A percentile compares a stretch with the other conserved stretches of the same genome.
These are phyloP conservation scores for Erinaceus europaeus DNA, from an alignment of 2,113 vertebrate species.

Conservation along the genomic window DNA sequence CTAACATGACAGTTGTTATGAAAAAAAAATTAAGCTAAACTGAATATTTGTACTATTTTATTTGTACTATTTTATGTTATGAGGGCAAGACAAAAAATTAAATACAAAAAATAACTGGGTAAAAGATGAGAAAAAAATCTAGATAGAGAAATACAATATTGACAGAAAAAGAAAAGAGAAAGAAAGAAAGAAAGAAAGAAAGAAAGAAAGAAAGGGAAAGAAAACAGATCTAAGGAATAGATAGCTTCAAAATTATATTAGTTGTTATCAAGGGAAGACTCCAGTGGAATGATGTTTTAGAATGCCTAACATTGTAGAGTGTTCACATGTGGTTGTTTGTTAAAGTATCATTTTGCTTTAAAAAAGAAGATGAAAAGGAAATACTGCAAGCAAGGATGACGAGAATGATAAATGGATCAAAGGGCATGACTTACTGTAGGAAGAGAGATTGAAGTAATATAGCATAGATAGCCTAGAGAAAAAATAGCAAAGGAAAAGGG, in stretches of 20 bases:
- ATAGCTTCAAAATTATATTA: background rate
- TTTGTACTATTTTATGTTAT: too few species aligned
- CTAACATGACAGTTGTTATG: too few species aligned
- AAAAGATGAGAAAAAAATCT: background rate
- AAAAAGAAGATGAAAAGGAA: slow-evolving; percentile 36
- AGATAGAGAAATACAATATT: background rate
- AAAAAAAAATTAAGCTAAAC: too few species aligned
- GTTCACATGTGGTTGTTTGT: slow-evolving; percentile 7
- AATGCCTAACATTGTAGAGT: background rate
- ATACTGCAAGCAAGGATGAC: slow-evolving; percentile 36
- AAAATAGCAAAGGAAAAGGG: slow-evolving; percentile 44
- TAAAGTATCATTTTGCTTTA: slow-evolving; percentile 42
- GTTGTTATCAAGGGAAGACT: background rate
- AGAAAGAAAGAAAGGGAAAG: background rate
- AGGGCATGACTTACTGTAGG: slow-evolving; percentile 55
- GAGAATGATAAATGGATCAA: slow-evolving; percentile 55
- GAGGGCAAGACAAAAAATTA: too few species aligned
- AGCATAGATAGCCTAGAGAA: slow-evolving; percentile 53
- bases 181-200: background rate
- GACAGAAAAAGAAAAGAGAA: background rate
- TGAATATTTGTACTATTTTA: too few species aligned
- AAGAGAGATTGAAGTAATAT: slow-evolving; percentile 59
- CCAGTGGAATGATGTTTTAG: background rate
- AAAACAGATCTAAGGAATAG: slow-evolving; percentile 7
- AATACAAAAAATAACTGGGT: background rate